Conservation (phyloP, 2,888 invertebrate species). For the Pammene aurita region DNA sequence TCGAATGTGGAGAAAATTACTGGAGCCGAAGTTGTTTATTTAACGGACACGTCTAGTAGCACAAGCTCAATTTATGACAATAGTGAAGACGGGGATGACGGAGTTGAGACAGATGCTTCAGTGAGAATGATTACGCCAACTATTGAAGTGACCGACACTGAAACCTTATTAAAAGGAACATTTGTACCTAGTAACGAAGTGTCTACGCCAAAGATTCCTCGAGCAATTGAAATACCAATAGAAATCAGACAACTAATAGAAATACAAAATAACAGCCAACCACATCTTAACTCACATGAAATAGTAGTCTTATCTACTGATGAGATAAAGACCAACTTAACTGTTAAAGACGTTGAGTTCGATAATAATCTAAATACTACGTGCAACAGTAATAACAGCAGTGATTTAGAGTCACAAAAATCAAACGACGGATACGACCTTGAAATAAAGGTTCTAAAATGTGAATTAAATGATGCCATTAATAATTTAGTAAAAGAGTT, state of each 20-base stretch:
- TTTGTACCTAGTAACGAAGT: constrained; percentile 46
- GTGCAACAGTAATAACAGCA: constrained; percentile 27
- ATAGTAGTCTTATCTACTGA: constrained; percentile 72
- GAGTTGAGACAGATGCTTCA: constrained; percentile 74
- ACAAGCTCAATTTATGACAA: constrained; percentile 84
- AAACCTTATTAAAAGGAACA: constrained; percentile 68
- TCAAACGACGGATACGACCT: constrained; percentile 58
- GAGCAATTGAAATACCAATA: constrained; percentile 32
- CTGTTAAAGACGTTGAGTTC: constrained; percentile 66
- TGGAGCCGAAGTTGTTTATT: constrained; percentile 87
- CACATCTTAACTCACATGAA: constrained; percentile 57
- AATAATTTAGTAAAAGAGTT: constrained; percentile 78
- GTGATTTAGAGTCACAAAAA: constrained; percentile 39
- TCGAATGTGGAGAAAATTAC: constrained; percentile 79
- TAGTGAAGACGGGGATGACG: constrained; percentile 75
- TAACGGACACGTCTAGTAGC: constrained; percentile 86
- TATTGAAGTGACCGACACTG: constrained; percentile 77
- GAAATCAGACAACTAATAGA: constrained; percentile 26
- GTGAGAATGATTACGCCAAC: constrained; percentile 79
- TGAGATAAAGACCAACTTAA: constrained; percentile 69
- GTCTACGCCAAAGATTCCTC: background rate
- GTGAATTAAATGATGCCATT: constrained; percentile 76
- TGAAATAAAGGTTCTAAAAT: constrained; percentile 75
- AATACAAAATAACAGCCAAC: constrained; percentile 4
- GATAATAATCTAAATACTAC: constrained; percentile 41